Conservation (phyloP, 2,113 vertebrate genomes). For the Neodon shergylaensis region DNA sequence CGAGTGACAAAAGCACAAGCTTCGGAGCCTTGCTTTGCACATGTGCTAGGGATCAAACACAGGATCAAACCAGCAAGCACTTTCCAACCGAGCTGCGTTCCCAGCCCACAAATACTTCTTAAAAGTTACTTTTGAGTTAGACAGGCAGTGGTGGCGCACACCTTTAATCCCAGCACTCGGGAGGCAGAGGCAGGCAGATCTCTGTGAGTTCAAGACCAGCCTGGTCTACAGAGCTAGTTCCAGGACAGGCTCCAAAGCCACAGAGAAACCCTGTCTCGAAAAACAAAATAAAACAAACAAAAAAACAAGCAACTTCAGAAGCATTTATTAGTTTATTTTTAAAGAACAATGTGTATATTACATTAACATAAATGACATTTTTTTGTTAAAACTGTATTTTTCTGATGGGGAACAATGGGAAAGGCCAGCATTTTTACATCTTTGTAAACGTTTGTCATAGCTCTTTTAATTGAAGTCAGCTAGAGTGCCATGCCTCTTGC, state of each 20-base stretch:
- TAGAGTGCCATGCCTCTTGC: not conserved
- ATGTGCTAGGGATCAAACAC: not conserved
- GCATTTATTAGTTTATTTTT: not conserved
- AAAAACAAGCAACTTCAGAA: not conserved
- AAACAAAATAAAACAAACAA: too few relatives aligned
- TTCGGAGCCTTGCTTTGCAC: not conserved
- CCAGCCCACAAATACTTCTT: not conserved
- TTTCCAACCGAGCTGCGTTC: not conserved
- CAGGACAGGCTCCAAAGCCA: too few relatives aligned
- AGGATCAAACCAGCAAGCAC: not conserved
- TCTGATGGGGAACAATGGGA: not conserved
- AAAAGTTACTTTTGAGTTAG: not conserved
- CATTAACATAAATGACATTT: constrained; percentile 1
- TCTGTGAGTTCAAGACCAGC: not conserved
- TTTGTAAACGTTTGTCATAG: not conserved
- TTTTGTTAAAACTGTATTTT: constrained; percentile 48
- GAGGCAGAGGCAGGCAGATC: not conserved
- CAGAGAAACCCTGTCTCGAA: too few relatives aligned
- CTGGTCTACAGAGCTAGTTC: not conserved
- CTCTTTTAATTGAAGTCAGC: constrained; percentile 6
- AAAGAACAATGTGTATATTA: constrained; percentile 7
- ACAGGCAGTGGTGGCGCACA: too few relatives aligned
- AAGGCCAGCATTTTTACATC: not conserved
- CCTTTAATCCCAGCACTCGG: not conserved
- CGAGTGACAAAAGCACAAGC: not conserved